These are phyloP conservation scores for Griposia aprilina DNA, from an alignment of 2,888 invertebrate species.

Conservation along the genomic window DNA sequence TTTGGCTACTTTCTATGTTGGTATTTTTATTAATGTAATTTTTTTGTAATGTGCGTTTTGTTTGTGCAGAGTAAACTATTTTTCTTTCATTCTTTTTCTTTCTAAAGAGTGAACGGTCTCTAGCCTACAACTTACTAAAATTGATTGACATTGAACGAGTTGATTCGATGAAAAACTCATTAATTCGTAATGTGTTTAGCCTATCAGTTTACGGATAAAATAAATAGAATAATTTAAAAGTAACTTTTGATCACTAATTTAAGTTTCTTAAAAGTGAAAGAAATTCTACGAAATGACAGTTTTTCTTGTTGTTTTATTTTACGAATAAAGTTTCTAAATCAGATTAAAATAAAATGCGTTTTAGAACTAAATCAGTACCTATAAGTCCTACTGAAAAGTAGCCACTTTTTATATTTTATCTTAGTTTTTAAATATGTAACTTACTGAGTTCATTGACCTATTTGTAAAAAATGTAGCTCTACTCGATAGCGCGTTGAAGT, in stretches of 20 bases:
- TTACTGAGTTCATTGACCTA: background rate
- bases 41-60: no score
- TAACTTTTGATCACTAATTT: conserved; percentile 13
- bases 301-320: background rate
- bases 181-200: conserved; percentile 7
- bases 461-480: no score
- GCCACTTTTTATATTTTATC: background rate
- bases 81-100: no score
- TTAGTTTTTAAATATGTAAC: background rate
- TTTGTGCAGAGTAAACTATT: no score
- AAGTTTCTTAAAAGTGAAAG: conserved; percentile 7
- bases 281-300: background rate
- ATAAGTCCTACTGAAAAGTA: background rate
- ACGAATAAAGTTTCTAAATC: background rate
- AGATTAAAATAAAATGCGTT: background rate
- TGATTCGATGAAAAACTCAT: conserved; percentile 16
- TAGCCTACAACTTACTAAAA: background rate
- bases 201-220: background rate
- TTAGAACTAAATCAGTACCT: background rate
- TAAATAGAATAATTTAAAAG: conserved; percentile 5
- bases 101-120: conserved; percentile 3
- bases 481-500: no score
- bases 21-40: no score
- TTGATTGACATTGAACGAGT: conserved; percentile 20
- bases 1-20: no score